Evolutionary conservation across 2,888 invertebrate species (phyloP).

Genomic region (Phasia obesa): DNA sequence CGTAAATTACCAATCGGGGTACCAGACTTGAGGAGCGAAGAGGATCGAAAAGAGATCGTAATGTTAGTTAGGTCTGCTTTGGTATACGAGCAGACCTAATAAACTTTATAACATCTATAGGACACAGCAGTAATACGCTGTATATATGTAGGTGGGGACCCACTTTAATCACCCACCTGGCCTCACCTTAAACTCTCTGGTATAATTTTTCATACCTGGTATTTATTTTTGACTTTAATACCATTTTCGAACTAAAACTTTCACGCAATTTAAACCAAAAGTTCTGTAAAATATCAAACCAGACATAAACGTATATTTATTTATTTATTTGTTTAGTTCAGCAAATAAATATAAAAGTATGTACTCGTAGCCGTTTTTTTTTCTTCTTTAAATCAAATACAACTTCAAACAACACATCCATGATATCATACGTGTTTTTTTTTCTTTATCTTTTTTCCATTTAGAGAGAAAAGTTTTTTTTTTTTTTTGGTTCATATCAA

Average conservation of each 20-base stretch:
- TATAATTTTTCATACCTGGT: no score
- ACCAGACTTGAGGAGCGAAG: no score
- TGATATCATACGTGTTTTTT: constrained; percentile 33
- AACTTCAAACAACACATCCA: neutral
- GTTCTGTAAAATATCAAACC: constrained; percentile 14
- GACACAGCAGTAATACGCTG: no score
- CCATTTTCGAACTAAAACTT: neutral
- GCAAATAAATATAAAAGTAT: constrained; percentile 6
- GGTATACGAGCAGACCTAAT: no score
- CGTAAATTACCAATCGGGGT: no score
- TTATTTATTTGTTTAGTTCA: constrained; percentile 21
- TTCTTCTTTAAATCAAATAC: constrained; percentile 9
- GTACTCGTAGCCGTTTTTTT: constrained; percentile 1
- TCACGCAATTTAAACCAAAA: neutral
- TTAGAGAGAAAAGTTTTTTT: constrained; percentile 22
- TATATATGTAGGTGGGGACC: no score
- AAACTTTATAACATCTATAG: no score
- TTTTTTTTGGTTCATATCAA: constrained; percentile 8
- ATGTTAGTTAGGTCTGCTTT: no score
- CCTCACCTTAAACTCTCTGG: no score
- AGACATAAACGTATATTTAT: constrained; percentile 11
- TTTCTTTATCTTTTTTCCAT: constrained; percentile 10
- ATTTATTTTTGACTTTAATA: no score
- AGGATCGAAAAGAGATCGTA: no score
- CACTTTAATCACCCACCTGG: no score